Conservation (phyloP, 2,888 invertebrate species). For the Harmothoe impar region DNA sequence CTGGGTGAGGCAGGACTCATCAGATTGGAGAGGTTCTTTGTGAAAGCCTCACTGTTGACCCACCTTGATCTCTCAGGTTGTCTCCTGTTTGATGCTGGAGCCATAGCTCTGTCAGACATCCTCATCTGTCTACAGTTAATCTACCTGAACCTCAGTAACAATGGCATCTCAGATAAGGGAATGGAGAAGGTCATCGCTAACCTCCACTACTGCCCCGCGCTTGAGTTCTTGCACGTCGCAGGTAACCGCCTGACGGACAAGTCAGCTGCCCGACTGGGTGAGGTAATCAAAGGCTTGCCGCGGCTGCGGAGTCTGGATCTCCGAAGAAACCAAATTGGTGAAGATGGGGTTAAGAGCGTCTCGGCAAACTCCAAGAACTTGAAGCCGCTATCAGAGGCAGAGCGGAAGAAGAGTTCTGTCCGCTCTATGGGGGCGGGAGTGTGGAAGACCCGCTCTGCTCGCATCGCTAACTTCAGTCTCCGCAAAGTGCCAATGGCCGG, state of each 20-base stretch:
- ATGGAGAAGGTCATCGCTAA: slow-evolving; percentile 61
- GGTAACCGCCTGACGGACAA: slow-evolving; percentile 69
- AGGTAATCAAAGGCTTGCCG: slow-evolving; percentile 64
- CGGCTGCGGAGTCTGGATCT: slow-evolving; percentile 69
- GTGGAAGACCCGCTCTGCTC: slow-evolving; percentile 68
- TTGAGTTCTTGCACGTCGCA: slow-evolving; percentile 69
- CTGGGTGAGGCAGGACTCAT: slow-evolving; percentile 67
- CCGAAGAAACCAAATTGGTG: slow-evolving; percentile 68
- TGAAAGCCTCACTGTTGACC: slow-evolving; percentile 70
- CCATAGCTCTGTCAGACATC: slow-evolving; percentile 66
- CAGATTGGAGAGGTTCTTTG: slow-evolving; percentile 68
- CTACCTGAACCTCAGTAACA: slow-evolving; percentile 68
- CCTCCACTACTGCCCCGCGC: slow-evolving; percentile 68
- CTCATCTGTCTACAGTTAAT: slow-evolving; percentile 69
- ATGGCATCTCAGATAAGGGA: slow-evolving; percentile 68
- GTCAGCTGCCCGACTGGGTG: slow-evolving; percentile 62
- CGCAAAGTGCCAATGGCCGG: slow-evolving; percentile 66
- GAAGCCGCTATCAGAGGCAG: slow-evolving; percentile 61
- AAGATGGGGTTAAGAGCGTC: slow-evolving; percentile 65
- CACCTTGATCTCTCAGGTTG: slow-evolving; percentile 70
- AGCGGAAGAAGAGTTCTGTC: slow-evolving; percentile 58
- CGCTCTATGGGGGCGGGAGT: slow-evolving; percentile 54
- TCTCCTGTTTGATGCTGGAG: slow-evolving; percentile 66
- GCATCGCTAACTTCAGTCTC: slow-evolving; percentile 67
- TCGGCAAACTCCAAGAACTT: slow-evolving; percentile 62